Conservation (phyloP, 1,140 invertebrate species). For the Lepidurus apus region DNA sequence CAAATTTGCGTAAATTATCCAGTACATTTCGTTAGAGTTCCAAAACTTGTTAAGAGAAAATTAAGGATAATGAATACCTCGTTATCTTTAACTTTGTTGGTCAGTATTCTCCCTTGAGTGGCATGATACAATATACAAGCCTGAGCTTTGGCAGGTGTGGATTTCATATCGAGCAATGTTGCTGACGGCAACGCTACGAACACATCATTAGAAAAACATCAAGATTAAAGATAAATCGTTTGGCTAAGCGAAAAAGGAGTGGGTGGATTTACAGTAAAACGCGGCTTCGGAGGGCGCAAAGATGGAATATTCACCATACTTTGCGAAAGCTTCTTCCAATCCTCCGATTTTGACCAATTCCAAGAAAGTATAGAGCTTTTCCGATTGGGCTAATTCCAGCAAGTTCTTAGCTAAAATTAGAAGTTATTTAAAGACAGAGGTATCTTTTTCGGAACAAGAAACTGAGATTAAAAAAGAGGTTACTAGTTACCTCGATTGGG, state of each 20-base stretch:
- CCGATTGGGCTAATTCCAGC: slow-evolving; percentile 43
- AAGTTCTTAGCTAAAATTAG: slow-evolving; percentile 44
- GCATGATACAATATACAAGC: slow-evolving; percentile 46
- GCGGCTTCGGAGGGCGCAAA: slow-evolving; percentile 53
- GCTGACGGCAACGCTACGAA: slow-evolving; percentile 43
- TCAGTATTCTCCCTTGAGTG: slow-evolving; percentile 43
- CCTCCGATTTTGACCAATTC: slow-evolving; percentile 46
- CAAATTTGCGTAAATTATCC: slow-evolving; percentile 23
- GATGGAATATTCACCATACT: slow-evolving; percentile 49
- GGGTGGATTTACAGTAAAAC: slow-evolving; percentile 44
- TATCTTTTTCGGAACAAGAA: not conserved
- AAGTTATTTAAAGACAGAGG: not conserved
- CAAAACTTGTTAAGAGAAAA: slow-evolving; percentile 23
- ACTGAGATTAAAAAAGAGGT: slow-evolving; percentile 10
- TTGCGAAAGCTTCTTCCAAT: slow-evolving; percentile 45
- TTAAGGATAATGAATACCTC: slow-evolving; percentile 40
- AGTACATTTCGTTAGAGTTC: not conserved
- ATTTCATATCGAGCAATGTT: slow-evolving; percentile 41
- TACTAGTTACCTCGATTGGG: slow-evolving; percentile 46
- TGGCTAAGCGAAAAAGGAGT: not conserved
- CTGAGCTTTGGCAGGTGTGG: slow-evolving; percentile 44
- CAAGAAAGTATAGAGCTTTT: slow-evolving; percentile 44
- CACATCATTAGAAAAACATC: not conserved
- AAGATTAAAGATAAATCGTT: not conserved
- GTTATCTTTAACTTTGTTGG: slow-evolving; percentile 45